Conservation (phyloP, 2,888 invertebrate genomes). For the Alviniconcha strummeri region DNA sequence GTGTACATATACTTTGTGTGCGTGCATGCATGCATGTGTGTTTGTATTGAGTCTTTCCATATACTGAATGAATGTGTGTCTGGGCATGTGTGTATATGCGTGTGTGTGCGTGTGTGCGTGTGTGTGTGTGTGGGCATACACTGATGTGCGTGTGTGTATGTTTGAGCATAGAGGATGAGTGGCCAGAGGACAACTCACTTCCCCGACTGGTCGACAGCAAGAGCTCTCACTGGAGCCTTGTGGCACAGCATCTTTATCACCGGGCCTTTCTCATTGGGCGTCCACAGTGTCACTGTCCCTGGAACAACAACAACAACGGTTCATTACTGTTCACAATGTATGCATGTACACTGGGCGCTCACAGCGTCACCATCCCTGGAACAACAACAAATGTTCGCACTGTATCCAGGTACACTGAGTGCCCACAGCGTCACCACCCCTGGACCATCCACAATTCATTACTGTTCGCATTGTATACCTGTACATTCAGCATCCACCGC, state of each 20-base stretch:
- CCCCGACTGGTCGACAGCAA: conserved; percentile 90
- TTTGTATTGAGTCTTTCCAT: neutral
- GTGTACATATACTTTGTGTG: neutral
- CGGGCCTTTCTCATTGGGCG: conserved; percentile 89
- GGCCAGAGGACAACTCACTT: conserved; percentile 75
- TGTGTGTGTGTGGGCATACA: neutral
- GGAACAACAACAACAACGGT: conserved; percentile 25
- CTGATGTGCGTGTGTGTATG: neutral
- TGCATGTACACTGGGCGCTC: neutral
- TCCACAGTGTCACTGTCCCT: conserved; percentile 95
- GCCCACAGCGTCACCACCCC: no score
- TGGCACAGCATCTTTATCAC: conserved; percentile 95
- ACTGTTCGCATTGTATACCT: no score
- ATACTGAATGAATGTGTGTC: neutral
- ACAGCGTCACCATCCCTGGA: no score
- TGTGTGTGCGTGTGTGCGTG: conserved; percentile 7
- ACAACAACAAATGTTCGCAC: no score
- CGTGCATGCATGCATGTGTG: neutral
- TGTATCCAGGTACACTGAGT: no score
- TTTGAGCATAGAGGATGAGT: no score
- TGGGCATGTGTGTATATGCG: conserved; percentile 7
- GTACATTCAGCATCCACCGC: no score
- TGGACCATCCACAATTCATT: no score
- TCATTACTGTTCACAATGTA: neutral
- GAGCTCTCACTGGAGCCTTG: conserved; percentile 84